A percentile compares a stretch with the other conserved stretches of the same genome.
These are phyloP conservation scores for Pinctada fucata DNA, from an alignment of 2,888 invertebrate species.

Conservation along the genomic window DNA sequence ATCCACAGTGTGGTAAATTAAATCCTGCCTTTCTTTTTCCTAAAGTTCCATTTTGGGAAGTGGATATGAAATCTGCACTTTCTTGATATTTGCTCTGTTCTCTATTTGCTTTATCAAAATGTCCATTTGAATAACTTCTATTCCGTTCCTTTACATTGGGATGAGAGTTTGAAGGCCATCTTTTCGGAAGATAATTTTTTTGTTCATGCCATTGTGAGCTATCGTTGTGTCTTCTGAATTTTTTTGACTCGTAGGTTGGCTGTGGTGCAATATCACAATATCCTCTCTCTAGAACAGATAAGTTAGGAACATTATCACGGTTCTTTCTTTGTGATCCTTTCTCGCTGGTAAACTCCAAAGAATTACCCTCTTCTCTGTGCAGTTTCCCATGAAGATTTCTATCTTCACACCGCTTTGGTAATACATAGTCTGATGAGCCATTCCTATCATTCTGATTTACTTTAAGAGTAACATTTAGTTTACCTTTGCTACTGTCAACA, in stretches of 20 bases:
- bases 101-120: too few species aligned
- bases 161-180: not conserved
- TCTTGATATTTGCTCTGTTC: not conserved
- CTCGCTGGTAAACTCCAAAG: too few species aligned
- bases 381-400: not conserved
- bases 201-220: not conserved
- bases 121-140: too few species aligned
- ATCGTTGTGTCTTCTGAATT: not conserved
- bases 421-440: too few species aligned
- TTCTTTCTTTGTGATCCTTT: not conserved
- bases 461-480: not conserved
- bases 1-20: not conserved
- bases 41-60: not conserved
- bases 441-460: not conserved
- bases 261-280: not conserved
- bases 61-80: not conserved
- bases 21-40: not conserved
- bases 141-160: too few species aligned
- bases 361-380: not conserved
- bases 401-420: not conserved
- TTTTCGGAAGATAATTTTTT: not conserved
- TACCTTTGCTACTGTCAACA: not conserved
- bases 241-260: not conserved
- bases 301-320: not conserved
- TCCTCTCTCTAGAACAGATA: not conserved